These are phyloP conservation scores for Melipona quadrifasciata DNA, from an alignment of 1,140 invertebrate species.

Conservation along the genomic window DNA sequence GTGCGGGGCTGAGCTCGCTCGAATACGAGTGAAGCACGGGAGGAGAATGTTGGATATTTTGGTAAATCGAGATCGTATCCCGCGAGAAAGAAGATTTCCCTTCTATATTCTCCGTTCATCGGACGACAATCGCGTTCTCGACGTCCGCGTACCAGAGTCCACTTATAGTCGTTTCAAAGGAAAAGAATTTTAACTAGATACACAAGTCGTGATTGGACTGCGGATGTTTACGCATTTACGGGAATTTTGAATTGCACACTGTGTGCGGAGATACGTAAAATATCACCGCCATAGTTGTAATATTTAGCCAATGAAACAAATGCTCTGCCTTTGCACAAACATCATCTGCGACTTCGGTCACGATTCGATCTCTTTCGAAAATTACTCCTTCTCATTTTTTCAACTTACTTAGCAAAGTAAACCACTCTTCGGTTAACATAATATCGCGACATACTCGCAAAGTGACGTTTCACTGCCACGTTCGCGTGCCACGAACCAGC, in stretches of 20 bases:
- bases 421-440: not conserved
- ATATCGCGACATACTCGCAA: not conserved
- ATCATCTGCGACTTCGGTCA: no score
- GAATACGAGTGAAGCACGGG: not conserved
- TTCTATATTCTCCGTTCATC: not conserved
- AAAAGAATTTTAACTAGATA: not conserved
- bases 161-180: not conserved
- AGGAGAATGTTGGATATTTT: constrained; percentile 10
- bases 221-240: no score
- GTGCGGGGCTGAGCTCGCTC: not conserved
- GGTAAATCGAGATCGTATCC: constrained; percentile 27
- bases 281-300: no score
- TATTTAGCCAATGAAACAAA: no score
- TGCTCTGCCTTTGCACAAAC: not conserved
- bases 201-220: no score
- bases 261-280: not conserved
- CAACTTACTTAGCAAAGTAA: not conserved
- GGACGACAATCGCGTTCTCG: not conserved
- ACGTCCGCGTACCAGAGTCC: not conserved
- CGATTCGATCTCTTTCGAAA: not conserved
- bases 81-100: not conserved
- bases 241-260: not conserved
- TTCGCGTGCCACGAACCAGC: not conserved
- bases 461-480: not conserved
- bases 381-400: not conserved